Conservation (phyloP, 2,888 invertebrate genomes). For the Drosophila meridiana region DNA sequence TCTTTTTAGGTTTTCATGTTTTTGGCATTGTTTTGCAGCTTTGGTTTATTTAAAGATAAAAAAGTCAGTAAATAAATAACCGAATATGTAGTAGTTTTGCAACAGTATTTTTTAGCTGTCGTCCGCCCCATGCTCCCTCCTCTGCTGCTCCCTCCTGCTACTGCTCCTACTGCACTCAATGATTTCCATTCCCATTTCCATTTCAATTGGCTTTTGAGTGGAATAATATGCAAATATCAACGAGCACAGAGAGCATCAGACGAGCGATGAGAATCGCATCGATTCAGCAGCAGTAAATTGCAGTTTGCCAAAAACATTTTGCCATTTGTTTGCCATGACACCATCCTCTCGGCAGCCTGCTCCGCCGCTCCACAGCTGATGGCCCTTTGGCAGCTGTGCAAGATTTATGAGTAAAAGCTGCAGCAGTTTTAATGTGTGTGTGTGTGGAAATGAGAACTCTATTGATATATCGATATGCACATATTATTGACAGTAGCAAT, state of each 20-base stretch:
- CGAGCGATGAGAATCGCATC: slow-evolving; percentile 30
- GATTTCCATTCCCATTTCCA: slow-evolving; percentile 63
- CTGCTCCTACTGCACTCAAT: background rate
- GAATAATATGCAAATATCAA: slow-evolving; percentile 77
- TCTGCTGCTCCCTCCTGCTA: background rate
- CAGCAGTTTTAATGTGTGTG: slow-evolving; percentile 74
- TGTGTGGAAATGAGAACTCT: slow-evolving; percentile 74
- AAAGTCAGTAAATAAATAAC: slow-evolving; percentile 67
- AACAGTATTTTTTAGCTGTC: slow-evolving; percentile 43
- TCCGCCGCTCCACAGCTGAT: background rate
- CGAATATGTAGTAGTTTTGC: slow-evolving; percentile 47
- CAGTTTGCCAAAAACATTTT: slow-evolving; percentile 77
- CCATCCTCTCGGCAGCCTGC: background rate
- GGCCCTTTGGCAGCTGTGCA: slow-evolving; percentile 6
- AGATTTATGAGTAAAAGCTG: slow-evolving; percentile 64
- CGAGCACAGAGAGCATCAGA: slow-evolving; percentile 13
- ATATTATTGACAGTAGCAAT: slow-evolving; percentile 69
- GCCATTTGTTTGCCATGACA: slow-evolving; percentile 57
- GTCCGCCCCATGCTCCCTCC: background rate
- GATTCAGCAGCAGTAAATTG: slow-evolving; percentile 68
- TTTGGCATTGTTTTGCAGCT: slow-evolving; percentile 29
- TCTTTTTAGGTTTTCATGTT: background rate
- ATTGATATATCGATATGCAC: slow-evolving; percentile 68
- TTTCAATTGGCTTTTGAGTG: slow-evolving; percentile 75
- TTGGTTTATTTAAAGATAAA: slow-evolving; percentile 20